phyloP scores from a whole-genome alignment of 2,888 invertebrate species.

The Leucophenga montana region DNA sequence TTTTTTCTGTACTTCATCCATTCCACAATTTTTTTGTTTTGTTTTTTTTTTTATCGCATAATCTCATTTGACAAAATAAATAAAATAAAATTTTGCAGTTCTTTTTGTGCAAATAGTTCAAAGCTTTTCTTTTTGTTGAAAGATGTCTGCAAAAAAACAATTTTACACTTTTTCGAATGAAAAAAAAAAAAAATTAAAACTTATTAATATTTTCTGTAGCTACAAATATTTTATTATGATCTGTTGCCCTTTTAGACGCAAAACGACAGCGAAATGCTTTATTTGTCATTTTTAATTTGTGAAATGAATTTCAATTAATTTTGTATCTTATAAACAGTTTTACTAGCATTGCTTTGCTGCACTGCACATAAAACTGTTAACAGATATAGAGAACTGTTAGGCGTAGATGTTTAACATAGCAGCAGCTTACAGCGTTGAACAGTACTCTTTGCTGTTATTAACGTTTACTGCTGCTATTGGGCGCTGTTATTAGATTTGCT shows the following conservation, averaged over 20 bases:
- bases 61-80: too few species aligned
- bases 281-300: constrained; percentile 1
- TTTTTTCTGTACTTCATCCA: not conserved
- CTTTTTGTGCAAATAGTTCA: not conserved
- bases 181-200: not conserved
- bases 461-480: too few species aligned
- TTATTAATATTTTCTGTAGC: constrained; percentile 33
- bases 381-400: constrained; percentile 38
- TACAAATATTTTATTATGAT: too few species aligned
- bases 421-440: not conserved
- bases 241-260: not conserved
- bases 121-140: too few species aligned
- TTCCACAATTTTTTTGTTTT: too few species aligned
- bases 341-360: constrained; percentile 9
- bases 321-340: constrained; percentile 26
- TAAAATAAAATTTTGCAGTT: not conserved
- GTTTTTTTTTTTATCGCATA: too few species aligned
- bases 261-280: not conserved
- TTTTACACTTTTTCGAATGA: not conserved
- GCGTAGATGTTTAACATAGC: not conserved
- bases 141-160: too few species aligned
- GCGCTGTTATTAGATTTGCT: too few species aligned
- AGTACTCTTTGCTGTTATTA: too few species aligned
- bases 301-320: not conserved
- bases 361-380: constrained; percentile 1